Conservation (phyloP, 2,888 invertebrate species). For the Nemurella pictetii region DNA sequence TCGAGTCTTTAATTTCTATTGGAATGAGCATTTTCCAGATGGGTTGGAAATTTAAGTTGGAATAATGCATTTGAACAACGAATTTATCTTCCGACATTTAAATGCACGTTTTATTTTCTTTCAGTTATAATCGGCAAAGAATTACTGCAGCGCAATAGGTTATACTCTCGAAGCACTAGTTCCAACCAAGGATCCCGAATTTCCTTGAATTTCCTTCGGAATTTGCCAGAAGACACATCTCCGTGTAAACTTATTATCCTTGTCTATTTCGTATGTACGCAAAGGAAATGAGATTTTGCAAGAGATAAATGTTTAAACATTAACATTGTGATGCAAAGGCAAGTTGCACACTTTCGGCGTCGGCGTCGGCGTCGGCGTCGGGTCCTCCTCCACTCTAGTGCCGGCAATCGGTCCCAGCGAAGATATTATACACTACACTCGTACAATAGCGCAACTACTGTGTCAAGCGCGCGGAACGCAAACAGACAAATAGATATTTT, state of each 20-base stretch:
- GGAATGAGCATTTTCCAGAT: not conserved
- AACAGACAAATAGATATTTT: not conserved
- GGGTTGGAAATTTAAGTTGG: not conserved
- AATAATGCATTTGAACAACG: not conserved
- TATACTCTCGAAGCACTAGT: too few relatives aligned
- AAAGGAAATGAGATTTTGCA: constrained; percentile 8
- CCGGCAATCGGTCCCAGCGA: not conserved
- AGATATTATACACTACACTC: too few relatives aligned
- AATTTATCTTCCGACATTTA: not conserved
- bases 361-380: too few relatives aligned
- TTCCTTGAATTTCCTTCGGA: not conserved
- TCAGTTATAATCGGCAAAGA: not conserved
- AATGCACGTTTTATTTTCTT: not conserved
- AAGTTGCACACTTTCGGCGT: not conserved
- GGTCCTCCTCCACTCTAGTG: too few relatives aligned
- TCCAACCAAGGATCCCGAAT: not conserved
- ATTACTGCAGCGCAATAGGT: not conserved
- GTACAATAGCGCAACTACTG: too few relatives aligned
- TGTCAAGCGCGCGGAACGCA: not conserved
- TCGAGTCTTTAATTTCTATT: not conserved
- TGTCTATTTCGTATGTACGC: not conserved
- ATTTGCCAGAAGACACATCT: not conserved
- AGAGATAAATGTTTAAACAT: constrained; percentile 17
- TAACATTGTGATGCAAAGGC: not conserved
- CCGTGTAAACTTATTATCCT: not conserved